Evolutionary conservation across 2,113 vertebrate species (phyloP).

Genomic region (Crotalus horridus): DNA sequence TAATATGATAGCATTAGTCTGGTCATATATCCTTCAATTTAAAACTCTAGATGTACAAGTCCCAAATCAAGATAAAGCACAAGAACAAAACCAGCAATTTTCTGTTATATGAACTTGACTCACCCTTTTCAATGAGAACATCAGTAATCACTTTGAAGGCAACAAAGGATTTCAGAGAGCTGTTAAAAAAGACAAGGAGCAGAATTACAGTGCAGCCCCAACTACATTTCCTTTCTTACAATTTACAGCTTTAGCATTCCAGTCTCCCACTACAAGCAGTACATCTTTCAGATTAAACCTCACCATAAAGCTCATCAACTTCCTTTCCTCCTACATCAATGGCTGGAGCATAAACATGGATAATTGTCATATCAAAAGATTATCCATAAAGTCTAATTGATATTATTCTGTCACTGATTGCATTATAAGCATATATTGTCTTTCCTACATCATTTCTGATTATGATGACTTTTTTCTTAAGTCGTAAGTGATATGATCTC

Average conservation of each 20-base stretch:
- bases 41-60: neutral
- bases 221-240: neutral
- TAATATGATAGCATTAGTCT: neutral
- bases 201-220: neutral
- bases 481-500: neutral
- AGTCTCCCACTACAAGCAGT: neutral
- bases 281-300: neutral
- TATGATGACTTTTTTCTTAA: neutral
- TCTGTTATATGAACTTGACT: neutral
- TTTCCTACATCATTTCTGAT: no score
- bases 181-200: neutral
- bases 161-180: neutral
- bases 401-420: neutral
- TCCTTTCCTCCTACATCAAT: neutral
- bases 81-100: neutral
- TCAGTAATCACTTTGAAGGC: neutral
- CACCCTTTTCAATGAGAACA: neutral
- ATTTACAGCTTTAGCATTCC: neutral
- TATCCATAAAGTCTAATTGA: neutral
- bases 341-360: neutral
- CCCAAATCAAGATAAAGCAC: neutral
- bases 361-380: neutral
- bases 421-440: neutral
- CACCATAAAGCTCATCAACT: neutral
- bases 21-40: neutral